Base-by-base conservation (phyloP, 2,113 vertebrate genomes). In the Ginglymostoma cirratum region DNA sequence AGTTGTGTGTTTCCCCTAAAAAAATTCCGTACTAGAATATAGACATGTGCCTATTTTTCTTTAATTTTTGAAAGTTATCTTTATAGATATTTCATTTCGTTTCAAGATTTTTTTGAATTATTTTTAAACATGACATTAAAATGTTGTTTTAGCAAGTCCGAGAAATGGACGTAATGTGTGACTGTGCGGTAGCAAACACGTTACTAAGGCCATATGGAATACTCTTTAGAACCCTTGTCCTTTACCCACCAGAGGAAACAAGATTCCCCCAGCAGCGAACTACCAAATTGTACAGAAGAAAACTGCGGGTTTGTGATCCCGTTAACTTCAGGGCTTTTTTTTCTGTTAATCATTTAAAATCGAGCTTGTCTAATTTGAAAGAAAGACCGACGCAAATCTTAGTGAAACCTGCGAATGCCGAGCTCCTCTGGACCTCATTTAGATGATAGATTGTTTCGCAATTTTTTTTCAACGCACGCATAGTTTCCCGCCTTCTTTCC, bases 401-500 rank as follows among this genome's bases (percentile, higher is more conserved):
- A 45, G 42, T 0, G 2, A 48, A 27, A 52, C 42, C 45, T 14
- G 5, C 3, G 24, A 3, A 10, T 55, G 48, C 87, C 27, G 52
- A 65, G 30, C 10, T 30, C 87, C 65, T 34, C 19, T 19, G 15
- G n/a, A 66, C n/a, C 61, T 23, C 17, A 21, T 30, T 61, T 2
- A 61, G 52, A 10, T 52, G 55, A 92, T 23, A 61, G 5, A 92
- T 65, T 55, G 34, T 65, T 92, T 92, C 34, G 80, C 80, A 42
- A 42, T 83, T 83, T 21, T 78, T 42, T 45, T 45, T 27, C 10
- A 24, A 48, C 42, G 2, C 19, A 48, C 42, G 10, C 85, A 14
- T 30, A 66, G 89, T 67, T 93, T 93, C 89, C 89, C 89, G 89
- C 89, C 89, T 93, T 93, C 89, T 38, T 66, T 61, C n/a, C 61